Evolutionary conservation across 2,888 invertebrate genomes (phyloP).

Genomic region (Stictocephala bisonia): DNA sequence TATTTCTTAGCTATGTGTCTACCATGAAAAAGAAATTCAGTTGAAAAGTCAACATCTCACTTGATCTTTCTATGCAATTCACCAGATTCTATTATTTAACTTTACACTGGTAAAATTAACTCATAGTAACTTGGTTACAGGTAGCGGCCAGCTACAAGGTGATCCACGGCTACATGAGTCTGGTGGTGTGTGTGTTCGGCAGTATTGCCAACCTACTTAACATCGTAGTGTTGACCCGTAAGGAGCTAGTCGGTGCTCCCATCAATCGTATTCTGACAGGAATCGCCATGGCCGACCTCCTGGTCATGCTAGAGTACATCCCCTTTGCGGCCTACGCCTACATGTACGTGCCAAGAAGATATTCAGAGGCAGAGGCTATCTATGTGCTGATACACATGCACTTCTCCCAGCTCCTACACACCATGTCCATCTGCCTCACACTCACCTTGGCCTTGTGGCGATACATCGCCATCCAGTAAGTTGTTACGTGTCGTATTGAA

Average conservation of each 20-base stretch:
- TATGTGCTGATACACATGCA: constrained; percentile 84
- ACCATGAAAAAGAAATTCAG: too few species aligned
- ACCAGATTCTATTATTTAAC: too few species aligned
- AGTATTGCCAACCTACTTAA: constrained; percentile 88
- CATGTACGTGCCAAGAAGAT: constrained; percentile 72
- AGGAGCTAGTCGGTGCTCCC: constrained; percentile 83
- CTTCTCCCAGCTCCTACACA: constrained; percentile 83
- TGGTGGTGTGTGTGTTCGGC: constrained; percentile 87
- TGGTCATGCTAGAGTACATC: constrained; percentile 90
- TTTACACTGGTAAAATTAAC: too few species aligned
- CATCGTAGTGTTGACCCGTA: constrained; percentile 85
- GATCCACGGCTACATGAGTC: constrained; percentile 84
- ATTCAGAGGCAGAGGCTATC: constrained; percentile 78
- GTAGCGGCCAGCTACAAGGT: constrained; percentile 71
- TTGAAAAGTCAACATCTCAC: too few species aligned
- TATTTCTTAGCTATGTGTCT: too few species aligned
- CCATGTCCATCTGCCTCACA: constrained; percentile 85
- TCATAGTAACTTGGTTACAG: not conserved
- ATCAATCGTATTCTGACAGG: constrained; percentile 88
- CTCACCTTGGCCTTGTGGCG: constrained; percentile 87
- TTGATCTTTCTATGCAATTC: too few species aligned
- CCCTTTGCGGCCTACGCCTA: constrained; percentile 78
- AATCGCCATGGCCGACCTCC: constrained; percentile 88
- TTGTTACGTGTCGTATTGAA: too few species aligned
- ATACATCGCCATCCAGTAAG: constrained; percentile 85